Conservation (phyloP, 2,888 invertebrate genomes). For the Amphipyra berbera region DNA sequence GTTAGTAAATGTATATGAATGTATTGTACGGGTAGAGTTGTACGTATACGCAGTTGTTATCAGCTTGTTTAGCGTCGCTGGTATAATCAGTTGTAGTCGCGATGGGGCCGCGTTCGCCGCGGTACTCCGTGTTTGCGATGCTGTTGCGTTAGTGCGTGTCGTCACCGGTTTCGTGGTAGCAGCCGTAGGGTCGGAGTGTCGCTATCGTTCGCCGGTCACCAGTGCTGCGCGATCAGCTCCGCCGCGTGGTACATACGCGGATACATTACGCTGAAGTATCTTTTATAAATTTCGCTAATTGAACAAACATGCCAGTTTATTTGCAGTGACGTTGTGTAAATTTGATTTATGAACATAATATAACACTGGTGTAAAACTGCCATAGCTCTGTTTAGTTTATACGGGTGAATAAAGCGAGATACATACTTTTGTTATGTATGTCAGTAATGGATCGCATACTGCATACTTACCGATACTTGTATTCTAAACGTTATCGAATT, state of each 20-base stretch:
- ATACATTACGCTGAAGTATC: slow-evolving; percentile 58
- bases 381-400: slow-evolving; percentile 67
- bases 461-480: slow-evolving; percentile 64
- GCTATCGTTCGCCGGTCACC: slow-evolving; percentile 87
- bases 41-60: slow-evolving; percentile 73
- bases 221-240: slow-evolving; percentile 85
- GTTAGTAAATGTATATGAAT: slow-evolving; percentile 4
- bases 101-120: slow-evolving; percentile 50
- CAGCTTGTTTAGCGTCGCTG: slow-evolving; percentile 63
- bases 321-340: slow-evolving; percentile 84
- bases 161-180: slow-evolving; percentile 77
- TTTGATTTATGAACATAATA: slow-evolving; percentile 70
- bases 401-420: slow-evolving; percentile 75
- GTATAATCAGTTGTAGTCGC: slow-evolving; percentile 48
- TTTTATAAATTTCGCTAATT: slow-evolving; percentile 71
- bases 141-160: slow-evolving; percentile 63
- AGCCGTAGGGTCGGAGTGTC: slow-evolving; percentile 82
- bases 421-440: slow-evolving; percentile 63
- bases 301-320: slow-evolving; percentile 78
- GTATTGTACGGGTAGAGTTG: slow-evolving; percentile 40
- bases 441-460: slow-evolving; percentile 61
- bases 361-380: slow-evolving; percentile 73
- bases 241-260: slow-evolving; percentile 80
- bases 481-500: slow-evolving; percentile 67
- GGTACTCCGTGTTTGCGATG: slow-evolving; percentile 58